Percentiles rank a stretch among this genome's conserved stretches.
Evolutionary conservation across 1,140 invertebrate species (phyloP).

Genomic region (Procambarus clarkii): DNA sequence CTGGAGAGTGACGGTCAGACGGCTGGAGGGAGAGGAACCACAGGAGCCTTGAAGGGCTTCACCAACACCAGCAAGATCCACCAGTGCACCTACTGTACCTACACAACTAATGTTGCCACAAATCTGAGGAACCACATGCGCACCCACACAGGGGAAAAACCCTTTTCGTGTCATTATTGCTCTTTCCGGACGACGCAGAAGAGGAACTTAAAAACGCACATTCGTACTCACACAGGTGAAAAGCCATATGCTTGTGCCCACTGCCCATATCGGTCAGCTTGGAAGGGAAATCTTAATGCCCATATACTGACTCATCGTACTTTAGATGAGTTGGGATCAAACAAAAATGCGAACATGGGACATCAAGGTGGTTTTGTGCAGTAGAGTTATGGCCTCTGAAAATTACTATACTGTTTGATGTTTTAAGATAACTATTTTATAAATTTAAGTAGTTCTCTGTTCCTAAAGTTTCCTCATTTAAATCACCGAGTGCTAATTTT

Average conservation of each 20-base stretch:
- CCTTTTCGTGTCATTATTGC: conserved; percentile 54
- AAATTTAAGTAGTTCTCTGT: no score
- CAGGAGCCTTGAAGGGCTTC: conserved; percentile 35
- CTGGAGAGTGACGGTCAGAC: conserved; percentile 52
- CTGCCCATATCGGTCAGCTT: conserved; percentile 48
- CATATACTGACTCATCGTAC: conserved; percentile 41
- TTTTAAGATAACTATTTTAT: no score
- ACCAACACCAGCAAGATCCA: conserved; percentile 49
- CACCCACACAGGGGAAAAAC: conserved; percentile 58
- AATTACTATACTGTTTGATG: no score
- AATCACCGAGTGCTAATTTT: no score
- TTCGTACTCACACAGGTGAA: conserved; percentile 55
- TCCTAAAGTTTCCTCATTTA: no score
- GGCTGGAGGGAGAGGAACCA: conserved; percentile 32
- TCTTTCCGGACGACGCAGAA: conserved; percentile 55
- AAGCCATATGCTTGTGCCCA: conserved; percentile 51
- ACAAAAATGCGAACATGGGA: conserved; percentile 7
- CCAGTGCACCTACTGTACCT: conserved; percentile 64
- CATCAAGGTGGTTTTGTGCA: conserved; percentile 13
- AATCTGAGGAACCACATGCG: conserved; percentile 62
- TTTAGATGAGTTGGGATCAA: neutral
- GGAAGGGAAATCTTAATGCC: conserved; percentile 54
- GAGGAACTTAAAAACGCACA: conserved; percentile 56
- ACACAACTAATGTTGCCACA: conserved; percentile 62
- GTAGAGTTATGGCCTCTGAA: neutral